Base-by-base conservation (phyloP, 2,797 vertebrate genomes). In the Ctenochaetus hawaiiensis region DNA sequence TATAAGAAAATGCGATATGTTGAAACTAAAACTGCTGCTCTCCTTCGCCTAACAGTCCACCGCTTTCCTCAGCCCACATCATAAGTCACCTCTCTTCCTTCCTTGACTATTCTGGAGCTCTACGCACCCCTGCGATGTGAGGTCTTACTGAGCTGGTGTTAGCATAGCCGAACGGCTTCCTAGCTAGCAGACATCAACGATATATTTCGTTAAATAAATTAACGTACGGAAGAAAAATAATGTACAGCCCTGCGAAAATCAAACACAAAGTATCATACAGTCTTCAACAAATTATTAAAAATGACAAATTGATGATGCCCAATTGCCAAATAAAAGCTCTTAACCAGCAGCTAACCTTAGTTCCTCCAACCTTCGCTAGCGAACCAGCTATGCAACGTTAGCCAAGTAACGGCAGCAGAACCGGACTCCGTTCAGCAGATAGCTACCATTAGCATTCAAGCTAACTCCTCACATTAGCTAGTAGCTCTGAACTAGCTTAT, bases 71-170 rank as follows among this genome's bases (percentile, higher is more conserved):
- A 45, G 80, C 81, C 87, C 88, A 80, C 91, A 94, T 93, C 92
- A 90, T 84, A 81, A 89, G 86, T 85, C 92, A 84, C 86, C 87
- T 73, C 88, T 91, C 90, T 92, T 89, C 87, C 88, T 92, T 91
- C 88, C 83, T 90, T 26, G 72, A 81, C 82, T 80, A 39, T 77
- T 72, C 80, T 48, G 66, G 66, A 81, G 78, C 81, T 82, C 84
- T 87, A 77, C 73, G 82, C 85, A 78, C 79, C 86, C 72, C 81
- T 79, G 79, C 71, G 87, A 77, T 52, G 87, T 57, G 69, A 90
- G 77, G 53, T 80, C 83, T 91, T 85, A 92, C 90, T 80, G 87
- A 89, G 89, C 81, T 92, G 87, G 84, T 82, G 87, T 81, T 93
- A 93, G 92, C 93, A 89, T 86, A 88, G 81, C 81, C 64, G 62